These are phyloP conservation scores for Danio tinwini DNA, from an alignment of 2,797 vertebrate genomes.

Conservation along the genomic window DNA sequence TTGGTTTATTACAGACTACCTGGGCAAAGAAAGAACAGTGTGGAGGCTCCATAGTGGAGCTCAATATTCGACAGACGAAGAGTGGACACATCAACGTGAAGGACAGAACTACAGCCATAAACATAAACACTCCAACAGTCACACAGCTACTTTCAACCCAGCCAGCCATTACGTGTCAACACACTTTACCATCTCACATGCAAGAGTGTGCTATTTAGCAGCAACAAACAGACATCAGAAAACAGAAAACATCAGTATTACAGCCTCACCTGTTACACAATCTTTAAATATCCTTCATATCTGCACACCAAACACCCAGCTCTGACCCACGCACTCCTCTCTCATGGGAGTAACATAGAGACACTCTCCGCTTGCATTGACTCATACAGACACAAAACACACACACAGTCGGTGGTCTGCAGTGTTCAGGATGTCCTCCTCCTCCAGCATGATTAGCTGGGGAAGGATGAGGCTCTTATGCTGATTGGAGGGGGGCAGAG, in stretches of 20 bases:
- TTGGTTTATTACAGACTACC: conserved; percentile 21
- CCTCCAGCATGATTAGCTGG: conserved; percentile 51
- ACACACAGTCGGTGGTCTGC: background rate
- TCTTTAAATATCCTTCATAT: background rate
- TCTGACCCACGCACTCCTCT: conserved; percentile 22
- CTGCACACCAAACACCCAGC: background rate
- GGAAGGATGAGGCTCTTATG: conserved; percentile 57
- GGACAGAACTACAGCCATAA: conserved; percentile 28
- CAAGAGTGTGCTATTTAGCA: background rate
- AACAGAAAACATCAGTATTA: conserved; percentile 12
- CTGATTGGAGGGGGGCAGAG: conserved; percentile 51
- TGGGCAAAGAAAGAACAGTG: conserved; percentile 24
- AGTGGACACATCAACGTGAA: background rate
- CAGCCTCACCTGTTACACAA: background rate
- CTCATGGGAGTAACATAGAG: conserved; percentile 63
- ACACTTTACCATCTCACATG: conserved; percentile 39
- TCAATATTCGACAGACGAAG: conserved; percentile 3
- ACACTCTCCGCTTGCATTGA: conserved; percentile 8
- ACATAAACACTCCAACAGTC: conserved; percentile 21
- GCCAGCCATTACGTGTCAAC: conserved; percentile 37
- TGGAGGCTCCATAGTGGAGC: conserved; percentile 31
- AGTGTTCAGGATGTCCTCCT: conserved; percentile 55
- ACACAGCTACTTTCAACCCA: conserved; percentile 30
- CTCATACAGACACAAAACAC: conserved; percentile 7
- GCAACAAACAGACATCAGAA: conserved; percentile 22